Percentiles rank a stretch among this genome's conserved stretches.
Evolutionary conservation across 2,888 invertebrate species (phyloP).

Genomic region (Scotopteryx bipunctaria): DNA sequence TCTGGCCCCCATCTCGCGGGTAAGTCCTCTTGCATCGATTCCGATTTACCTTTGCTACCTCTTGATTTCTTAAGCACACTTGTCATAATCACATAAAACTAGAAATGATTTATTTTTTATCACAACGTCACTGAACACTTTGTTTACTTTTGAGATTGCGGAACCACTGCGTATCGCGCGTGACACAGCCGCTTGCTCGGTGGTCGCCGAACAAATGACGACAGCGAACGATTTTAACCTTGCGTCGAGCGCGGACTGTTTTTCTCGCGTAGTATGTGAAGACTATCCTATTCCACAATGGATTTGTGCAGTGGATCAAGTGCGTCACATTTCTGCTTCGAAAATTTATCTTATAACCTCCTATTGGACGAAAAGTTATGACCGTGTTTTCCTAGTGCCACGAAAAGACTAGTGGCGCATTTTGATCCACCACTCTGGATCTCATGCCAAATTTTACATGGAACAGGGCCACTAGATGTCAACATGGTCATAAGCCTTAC

Average conservation of each 20-base stretch:
- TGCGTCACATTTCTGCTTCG: not conserved
- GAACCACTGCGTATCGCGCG: slow-evolving; percentile 21
- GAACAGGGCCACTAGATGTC: too few relatives aligned
- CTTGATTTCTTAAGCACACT: slow-evolving; percentile 80
- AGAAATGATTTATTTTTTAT: slow-evolving; percentile 36
- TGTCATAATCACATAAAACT: slow-evolving; percentile 78
- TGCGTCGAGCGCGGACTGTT: slow-evolving; percentile 25
- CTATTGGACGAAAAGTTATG: too few relatives aligned
- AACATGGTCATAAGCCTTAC: too few relatives aligned
- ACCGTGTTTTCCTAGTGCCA: too few relatives aligned
- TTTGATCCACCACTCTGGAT: too few relatives aligned
- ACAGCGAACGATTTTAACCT: slow-evolving; percentile 32
- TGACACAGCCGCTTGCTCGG: slow-evolving; percentile 24
- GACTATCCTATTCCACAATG: slow-evolving; percentile 8
- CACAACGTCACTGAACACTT: slow-evolving; percentile 42
- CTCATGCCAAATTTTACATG: too few relatives aligned
- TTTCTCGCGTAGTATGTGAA: slow-evolving; percentile 4
- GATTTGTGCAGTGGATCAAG: not conserved
- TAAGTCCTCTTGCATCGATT: slow-evolving; percentile 80
- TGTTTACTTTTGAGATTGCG: slow-evolving; percentile 33
- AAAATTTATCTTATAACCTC: not conserved
- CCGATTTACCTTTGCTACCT: slow-evolving; percentile 78
- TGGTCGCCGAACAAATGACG: slow-evolving; percentile 36
- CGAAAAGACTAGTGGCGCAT: too few relatives aligned
- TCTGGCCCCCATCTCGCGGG: slow-evolving; percentile 68